Percentiles rank a stretch among this genome's conserved stretches.
Conservation (phyloP, 1,140 invertebrate species). For the Bradysia coprophila region DNA sequence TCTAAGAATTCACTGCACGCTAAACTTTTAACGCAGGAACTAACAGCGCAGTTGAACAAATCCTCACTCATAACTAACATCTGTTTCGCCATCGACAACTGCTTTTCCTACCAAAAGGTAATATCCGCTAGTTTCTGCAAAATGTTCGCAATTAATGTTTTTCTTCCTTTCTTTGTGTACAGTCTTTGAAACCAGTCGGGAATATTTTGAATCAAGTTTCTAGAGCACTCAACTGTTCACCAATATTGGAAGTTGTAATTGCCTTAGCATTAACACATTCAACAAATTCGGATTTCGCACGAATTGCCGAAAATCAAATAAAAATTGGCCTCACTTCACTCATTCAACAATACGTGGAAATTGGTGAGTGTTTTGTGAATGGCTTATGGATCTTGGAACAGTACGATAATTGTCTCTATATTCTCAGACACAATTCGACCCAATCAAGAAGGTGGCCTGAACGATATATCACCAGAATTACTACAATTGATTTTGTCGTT, state of each 20-base stretch:
- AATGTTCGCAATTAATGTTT: conserved; percentile 5
- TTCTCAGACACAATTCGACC: conserved; percentile 34
- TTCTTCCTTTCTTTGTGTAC: conserved; percentile 15
- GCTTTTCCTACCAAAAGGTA: conserved; percentile 38
- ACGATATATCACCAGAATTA: conserved; percentile 74
- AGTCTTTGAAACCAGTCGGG: conserved; percentile 53
- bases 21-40: conserved; percentile 57
- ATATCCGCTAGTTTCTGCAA: conserved; percentile 3
- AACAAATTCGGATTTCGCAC: conserved; percentile 48
- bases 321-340: conserved; percentile 67
- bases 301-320: conserved; percentile 55
- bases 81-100: conserved; percentile 61
- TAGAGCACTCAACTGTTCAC: conserved; percentile 62
- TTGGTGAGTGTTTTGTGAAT: too few species aligned
- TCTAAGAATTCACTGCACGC: conserved; percentile 37
- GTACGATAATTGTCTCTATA: not conserved
- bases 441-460: conserved; percentile 56
- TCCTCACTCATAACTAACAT: conserved; percentile 55
- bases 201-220: conserved; percentile 66
- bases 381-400: too few species aligned
- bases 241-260: conserved; percentile 78
- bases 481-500: conserved; percentile 61
- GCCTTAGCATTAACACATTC: conserved; percentile 67
- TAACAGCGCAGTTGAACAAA: conserved; percentile 47
- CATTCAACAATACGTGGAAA: conserved; percentile 65